A percentile compares a stretch with the other conserved stretches of the same genome.
These are phyloP conservation scores for Phodopus roborovskii DNA, from an alignment of 2,113 vertebrate genomes.

Conservation along the genomic window DNA sequence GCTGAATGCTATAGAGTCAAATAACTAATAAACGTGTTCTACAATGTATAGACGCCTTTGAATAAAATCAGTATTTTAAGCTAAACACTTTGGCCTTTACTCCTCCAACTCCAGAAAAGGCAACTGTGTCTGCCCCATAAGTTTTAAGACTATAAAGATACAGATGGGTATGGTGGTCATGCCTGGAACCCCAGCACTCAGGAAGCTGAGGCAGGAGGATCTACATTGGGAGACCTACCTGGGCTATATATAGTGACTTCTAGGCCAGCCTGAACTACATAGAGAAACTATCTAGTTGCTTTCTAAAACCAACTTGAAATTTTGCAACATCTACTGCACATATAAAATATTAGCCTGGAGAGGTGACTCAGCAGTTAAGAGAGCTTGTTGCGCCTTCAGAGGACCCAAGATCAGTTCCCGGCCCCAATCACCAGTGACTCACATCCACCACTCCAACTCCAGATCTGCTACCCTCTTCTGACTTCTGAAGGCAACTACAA, in stretches of 20 bases:
- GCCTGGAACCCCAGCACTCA: not conserved
- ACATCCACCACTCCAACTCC: not conserved
- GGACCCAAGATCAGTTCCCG: not conserved
- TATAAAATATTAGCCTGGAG: not conserved
- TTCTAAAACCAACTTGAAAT: not conserved
- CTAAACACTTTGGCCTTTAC: not conserved
- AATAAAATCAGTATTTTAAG: not conserved
- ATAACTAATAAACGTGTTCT: not conserved
- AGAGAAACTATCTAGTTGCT: not conserved
- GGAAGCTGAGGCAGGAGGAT: not conserved
- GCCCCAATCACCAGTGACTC: not conserved
- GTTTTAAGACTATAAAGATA: conserved; percentile 1
- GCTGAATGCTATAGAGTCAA: not conserved
- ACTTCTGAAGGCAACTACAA: not conserved
- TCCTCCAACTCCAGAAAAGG: not conserved
- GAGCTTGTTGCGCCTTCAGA: not conserved
- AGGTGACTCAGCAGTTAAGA: not conserved
- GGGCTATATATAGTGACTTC: not conserved
- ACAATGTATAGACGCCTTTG: not conserved
- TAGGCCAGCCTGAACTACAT: not conserved
- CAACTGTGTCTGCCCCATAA: not conserved
- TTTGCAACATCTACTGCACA: not conserved
- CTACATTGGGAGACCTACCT: not conserved
- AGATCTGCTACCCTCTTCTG: not conserved
- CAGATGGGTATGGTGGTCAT: not conserved